Conservation (phyloP, 1,140 invertebrate genomes). For the Melanaphis sacchari region DNA sequence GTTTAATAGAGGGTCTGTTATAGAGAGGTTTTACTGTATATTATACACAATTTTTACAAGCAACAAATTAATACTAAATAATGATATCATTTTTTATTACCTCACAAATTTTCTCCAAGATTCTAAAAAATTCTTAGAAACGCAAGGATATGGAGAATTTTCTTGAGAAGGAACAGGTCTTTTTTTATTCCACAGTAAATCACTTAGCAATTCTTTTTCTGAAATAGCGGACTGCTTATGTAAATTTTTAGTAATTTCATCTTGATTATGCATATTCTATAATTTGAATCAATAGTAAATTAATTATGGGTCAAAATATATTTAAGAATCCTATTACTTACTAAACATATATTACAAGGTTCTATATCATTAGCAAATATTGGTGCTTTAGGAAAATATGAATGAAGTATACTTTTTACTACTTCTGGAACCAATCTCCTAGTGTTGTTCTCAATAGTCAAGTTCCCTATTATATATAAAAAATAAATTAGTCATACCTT, state of each 20-base stretch:
- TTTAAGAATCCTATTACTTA: conserved; percentile 51
- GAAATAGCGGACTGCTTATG: conserved; percentile 58
- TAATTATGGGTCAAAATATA: neutral
- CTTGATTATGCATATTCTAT: conserved; percentile 59
- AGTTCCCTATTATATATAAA: conserved; percentile 57
- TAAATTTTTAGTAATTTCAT: conserved; percentile 58
- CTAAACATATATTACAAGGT: conserved; percentile 60
- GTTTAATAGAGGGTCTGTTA: too few relatives aligned
- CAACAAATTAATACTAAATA: neutral
- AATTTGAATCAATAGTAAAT: conserved; percentile 40
- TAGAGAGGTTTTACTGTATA: too few relatives aligned
- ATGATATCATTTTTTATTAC: conserved; percentile 55
- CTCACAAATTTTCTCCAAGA: conserved; percentile 61
- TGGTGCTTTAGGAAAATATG: conserved; percentile 60
- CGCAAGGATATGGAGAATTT: conserved; percentile 56
- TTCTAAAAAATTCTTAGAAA: conserved; percentile 59
- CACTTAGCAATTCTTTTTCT: conserved; percentile 59
- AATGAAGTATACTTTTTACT: conserved; percentile 60
- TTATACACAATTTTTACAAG: neutral
- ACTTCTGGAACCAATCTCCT: conserved; percentile 60
- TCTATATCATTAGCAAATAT: conserved; percentile 58
- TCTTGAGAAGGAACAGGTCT: conserved; percentile 50
- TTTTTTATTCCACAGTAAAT: conserved; percentile 58
- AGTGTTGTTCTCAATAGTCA: conserved; percentile 59
- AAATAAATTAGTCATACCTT: neutral